Evolutionary conservation across 2,113 vertebrate genomes (phyloP), one percentile per base, ranked within the genome.

Genomic region (Xyrauchen texanus): DNA sequence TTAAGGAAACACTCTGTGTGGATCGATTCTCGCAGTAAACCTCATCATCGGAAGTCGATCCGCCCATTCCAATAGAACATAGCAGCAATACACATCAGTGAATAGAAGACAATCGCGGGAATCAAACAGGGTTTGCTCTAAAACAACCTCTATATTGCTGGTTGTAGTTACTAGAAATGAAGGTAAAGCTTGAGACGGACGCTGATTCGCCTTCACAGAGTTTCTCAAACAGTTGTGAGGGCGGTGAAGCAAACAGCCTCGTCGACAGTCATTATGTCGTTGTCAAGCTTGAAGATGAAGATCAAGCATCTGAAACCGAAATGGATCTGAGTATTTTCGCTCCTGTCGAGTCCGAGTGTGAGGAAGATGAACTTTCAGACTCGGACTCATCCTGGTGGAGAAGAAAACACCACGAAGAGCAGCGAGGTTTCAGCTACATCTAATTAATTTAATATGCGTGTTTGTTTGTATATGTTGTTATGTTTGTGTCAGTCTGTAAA

Each of bases 321-420:
- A 55, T 53, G 46, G 74, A 76, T 2, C 46, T 74, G 45, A 65
- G 62, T 55, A 65, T 76, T 53, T 65, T 76, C 13, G 61, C 74
- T 53, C 74, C 74, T 12, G 34, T 76, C 7, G 74, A 76, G 49
- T 55, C 49, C 13, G 72, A 64, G 45, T 51, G 60, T 44, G 73
- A 76, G 5, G 61, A 13, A 6, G 57, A 75, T 0, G 71, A 74
- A 0, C 45, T 49, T 2, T 16, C 63, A 2, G 16, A 53, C 3
- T 52, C 60, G 0, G 61, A 64, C 7, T 64, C 73, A 0, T 53
- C 47, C 46, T 6, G 49, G 8, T 65, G 61, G 49, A 65, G 62
- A 15, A 76, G 55, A 15, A 7, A 4, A 65, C 11, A 65, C 62
- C 8, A 13, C 7, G 8, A 11, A 42, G 45, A 63, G 57, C 11